Evolutionary conservation across 2,888 invertebrate genomes (phyloP).

Genomic region (Caradrina clavipalpis): DNA sequence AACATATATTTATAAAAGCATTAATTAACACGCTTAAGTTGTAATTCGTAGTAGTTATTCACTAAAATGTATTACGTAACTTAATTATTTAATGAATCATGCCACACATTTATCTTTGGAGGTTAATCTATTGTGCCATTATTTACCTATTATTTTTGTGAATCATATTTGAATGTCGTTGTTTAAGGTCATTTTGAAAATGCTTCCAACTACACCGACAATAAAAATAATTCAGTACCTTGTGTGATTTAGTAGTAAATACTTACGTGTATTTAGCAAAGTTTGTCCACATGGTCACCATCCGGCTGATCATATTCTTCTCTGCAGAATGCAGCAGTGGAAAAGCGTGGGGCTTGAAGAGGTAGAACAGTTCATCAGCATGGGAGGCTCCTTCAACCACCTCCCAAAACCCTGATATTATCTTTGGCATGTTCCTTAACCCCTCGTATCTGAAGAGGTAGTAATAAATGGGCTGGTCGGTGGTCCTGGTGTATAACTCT

Average conservation of each 20-base stretch:
- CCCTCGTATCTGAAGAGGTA: slow-evolving; percentile 85
- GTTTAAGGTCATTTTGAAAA: not conserved
- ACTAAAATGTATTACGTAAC: slow-evolving; percentile 6
- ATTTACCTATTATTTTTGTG: not conserved
- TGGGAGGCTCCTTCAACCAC: slow-evolving; percentile 82
- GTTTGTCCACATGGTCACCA: slow-evolving; percentile 87
- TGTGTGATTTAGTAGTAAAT: not conserved
- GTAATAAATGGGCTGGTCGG: slow-evolving; percentile 82
- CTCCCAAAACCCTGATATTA: slow-evolving; percentile 76
- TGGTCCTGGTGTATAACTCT: slow-evolving; percentile 78
- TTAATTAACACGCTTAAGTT: slow-evolving; percentile 2
- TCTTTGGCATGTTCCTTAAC: slow-evolving; percentile 83
- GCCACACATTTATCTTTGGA: slow-evolving; percentile 15
- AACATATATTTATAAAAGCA: not conserved
- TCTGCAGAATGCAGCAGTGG: slow-evolving; percentile 82
- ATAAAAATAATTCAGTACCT: not conserved
- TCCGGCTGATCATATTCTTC: slow-evolving; percentile 77
- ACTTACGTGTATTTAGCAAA: slow-evolving; percentile 86
- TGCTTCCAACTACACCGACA: not conserved
- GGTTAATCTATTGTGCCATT: slow-evolving; percentile 31
- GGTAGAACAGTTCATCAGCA: slow-evolving; percentile 85
- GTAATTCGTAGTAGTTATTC: slow-evolving; percentile 7
- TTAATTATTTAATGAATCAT: slow-evolving; percentile 6
- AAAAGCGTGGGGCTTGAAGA: slow-evolving; percentile 84
- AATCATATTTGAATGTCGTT: not conserved